phyloP scores from a whole-genome alignment of 2,113 vertebrate genomes.

The Lonchura striata region DNA sequence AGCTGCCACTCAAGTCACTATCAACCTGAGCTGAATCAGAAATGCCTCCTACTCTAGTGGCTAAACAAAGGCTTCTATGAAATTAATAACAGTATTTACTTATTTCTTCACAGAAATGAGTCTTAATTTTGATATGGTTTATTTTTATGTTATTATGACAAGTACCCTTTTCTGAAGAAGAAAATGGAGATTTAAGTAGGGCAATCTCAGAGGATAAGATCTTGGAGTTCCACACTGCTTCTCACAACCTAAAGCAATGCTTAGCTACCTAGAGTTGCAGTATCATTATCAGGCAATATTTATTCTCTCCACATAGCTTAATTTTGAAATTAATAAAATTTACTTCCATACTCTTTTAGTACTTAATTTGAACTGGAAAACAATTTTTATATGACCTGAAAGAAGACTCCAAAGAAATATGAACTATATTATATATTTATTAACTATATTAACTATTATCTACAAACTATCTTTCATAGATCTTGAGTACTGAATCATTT shows the following conservation, averaged over 20 bases:
- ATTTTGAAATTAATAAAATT: neutral
- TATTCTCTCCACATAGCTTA: neutral
- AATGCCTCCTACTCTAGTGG: neutral
- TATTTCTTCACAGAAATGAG: neutral
- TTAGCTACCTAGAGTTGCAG: neutral
- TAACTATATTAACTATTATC: neutral
- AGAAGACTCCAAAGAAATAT: neutral
- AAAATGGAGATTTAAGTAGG: neutral
- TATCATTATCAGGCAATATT: neutral
- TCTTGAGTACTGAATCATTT: neutral
- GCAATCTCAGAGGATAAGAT: neutral
- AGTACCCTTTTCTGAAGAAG: neutral
- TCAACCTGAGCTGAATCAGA: neutral
- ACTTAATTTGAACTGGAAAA: neutral
- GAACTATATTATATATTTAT: neutral
- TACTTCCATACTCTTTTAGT: neutral
- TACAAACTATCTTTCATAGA: neutral
- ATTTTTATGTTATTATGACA: neutral
- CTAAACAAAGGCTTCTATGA: neutral
- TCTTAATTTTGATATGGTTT: neutral
- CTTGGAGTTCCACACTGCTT: neutral
- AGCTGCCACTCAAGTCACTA: neutral
- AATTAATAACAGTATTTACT: neutral
- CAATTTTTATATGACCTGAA: neutral
- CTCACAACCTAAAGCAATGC: neutral